These are phyloP conservation scores for Cuculus canorus DNA, from an alignment of 2,797 vertebrate genomes.

Conservation along the genomic window DNA sequence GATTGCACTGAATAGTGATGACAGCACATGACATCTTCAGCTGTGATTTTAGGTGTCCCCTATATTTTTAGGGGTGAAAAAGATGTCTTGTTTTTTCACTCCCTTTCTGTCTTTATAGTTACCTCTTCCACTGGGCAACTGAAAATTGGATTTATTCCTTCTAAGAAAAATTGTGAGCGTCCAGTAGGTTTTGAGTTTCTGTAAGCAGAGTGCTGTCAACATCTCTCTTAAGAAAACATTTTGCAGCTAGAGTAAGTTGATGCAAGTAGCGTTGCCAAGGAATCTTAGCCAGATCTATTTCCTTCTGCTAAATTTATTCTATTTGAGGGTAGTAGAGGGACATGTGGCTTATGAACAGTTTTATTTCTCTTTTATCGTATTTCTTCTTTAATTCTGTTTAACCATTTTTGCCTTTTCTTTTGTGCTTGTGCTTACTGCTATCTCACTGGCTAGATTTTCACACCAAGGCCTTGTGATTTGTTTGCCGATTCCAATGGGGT, in stretches of 20 bases:
- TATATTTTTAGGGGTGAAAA: background rate
- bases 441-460: conserved; percentile 82
- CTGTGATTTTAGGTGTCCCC: background rate
- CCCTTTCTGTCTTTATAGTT: background rate
- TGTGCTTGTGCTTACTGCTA: conserved; percentile 61
- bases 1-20: background rate
- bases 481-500: conserved; percentile 92
- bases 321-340: background rate
- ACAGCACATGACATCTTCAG: background rate
- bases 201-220: background rate
- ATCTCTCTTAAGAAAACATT: background rate
- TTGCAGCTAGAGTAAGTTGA: background rate
- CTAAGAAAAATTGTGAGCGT: background rate
- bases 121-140: background rate
- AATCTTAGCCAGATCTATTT: background rate
- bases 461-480: conserved; percentile 89
- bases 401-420: conserved; percentile 47
- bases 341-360: background rate
- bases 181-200: background rate
- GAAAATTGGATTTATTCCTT: background rate
- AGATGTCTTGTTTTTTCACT: too few species aligned
- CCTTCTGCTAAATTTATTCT: background rate
- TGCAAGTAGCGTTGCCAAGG: background rate
- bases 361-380: background rate
- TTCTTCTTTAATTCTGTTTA: conserved; percentile 13